Evolutionary conservation across 1,140 invertebrate genomes (phyloP), one percentile per base, ranked within the genome.

Genomic region (Brachionus manjavacas): DNA sequence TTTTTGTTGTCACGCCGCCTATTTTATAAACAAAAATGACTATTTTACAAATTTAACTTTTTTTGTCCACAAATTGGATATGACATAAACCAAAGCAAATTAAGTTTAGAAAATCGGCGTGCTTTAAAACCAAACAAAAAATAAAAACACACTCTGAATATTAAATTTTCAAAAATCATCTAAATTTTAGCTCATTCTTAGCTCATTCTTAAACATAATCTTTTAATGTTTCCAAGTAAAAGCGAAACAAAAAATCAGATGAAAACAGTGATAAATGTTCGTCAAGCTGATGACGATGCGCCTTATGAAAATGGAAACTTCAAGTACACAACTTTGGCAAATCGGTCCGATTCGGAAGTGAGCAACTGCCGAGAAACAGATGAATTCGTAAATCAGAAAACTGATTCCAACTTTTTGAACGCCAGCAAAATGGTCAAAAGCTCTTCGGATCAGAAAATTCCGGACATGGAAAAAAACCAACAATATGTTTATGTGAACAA

Each of bases 251-350:
- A 4, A 35, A 11, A 11, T 68, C 66, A 68, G n/a, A 68, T 68
- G 66, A 68, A 68, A 68, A 31, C 25, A 31, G n/a, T 41, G 31
- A 39, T 39, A 41, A 35, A 72, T 41, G 20, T 72, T 41, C 68
- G 68, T 72, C 68, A 72, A 72, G 35, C 31, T 14, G 68, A 72
- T 72, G 68, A 72, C 20, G 68, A 72, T 72, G 11, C 68, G 16
- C 39, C 23, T 20, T 72, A 72, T 25, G 72, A 76, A 28, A 76
- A 76, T 49, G 72, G 72, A 12, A 76, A 76, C 46, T 76, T 35
- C n/a, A 76, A 49, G 25, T 76, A 76, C 23, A 76, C 72, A 9
- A 76, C 72, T 49, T 76, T 76, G 41, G 20, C 52, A 25, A 76
- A 76, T 25, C 41, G 23, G 1, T 76, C 72, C 0, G 41, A 46